phyloP scores from a whole-genome alignment of 2,888 invertebrate genomes.

The Drosophila kokeensis region DNA sequence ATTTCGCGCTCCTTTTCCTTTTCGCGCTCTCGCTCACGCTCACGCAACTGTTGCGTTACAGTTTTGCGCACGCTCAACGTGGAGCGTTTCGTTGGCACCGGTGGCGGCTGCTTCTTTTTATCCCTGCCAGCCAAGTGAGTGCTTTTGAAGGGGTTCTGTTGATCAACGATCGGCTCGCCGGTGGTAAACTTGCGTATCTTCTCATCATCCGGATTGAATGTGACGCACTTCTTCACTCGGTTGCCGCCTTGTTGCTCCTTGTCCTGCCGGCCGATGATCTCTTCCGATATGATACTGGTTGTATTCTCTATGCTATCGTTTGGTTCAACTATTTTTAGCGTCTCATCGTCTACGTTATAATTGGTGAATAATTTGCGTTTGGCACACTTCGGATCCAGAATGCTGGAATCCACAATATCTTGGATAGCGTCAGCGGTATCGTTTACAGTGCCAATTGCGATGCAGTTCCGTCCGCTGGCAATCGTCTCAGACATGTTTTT shows the following conservation, averaged over 20 bases:
- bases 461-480: constrained; percentile 60
- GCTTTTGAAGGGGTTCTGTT: constrained; percentile 84
- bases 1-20: constrained; percentile 50
- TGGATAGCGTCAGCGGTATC: constrained; percentile 46
- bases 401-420: constrained; percentile 2
- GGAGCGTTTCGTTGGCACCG: constrained; percentile 80
- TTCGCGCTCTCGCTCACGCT: constrained; percentile 67
- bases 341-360: constrained; percentile 30
- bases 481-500: constrained; percentile 77
- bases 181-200: constrained; percentile 83
- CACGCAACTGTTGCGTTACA: constrained; percentile 72
- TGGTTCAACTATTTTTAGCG: constrained; percentile 60
- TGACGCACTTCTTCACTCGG: constrained; percentile 81
- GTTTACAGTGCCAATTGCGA: constrained; percentile 65
- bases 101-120: constrained; percentile 77
- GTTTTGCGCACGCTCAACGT: constrained; percentile 78
- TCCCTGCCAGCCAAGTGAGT: constrained; percentile 41
- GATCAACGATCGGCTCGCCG: constrained; percentile 84
- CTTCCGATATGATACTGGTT: background rate
- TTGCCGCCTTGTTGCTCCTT: constrained; percentile 22
- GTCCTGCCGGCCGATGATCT: background rate
- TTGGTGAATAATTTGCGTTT: constrained; percentile 20
- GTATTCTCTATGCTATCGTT: constrained; percentile 1
- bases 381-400: constrained; percentile 10
- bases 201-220: constrained; percentile 83